Conservation (phyloP, 1,140 invertebrate genomes). For the Mya arenaria region DNA sequence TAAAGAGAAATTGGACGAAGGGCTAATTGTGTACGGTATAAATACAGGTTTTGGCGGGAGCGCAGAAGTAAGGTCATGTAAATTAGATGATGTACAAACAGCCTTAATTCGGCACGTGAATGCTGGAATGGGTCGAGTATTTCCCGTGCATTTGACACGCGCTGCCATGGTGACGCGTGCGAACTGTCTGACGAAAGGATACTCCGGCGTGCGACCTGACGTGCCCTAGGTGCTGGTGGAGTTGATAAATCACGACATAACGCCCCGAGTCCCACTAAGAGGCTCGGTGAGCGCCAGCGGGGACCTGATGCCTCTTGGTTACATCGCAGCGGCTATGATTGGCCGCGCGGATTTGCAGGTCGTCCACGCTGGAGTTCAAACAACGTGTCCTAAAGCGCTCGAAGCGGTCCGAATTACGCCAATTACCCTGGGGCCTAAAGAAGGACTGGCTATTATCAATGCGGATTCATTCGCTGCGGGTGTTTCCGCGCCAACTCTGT, state of each 20-base stretch:
- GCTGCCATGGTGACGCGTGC: constrained; percentile 31
- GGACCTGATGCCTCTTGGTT: constrained; percentile 33
- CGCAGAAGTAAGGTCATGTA: constrained; percentile 21
- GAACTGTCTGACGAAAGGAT: constrained; percentile 23
- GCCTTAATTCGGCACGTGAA: constrained; percentile 32
- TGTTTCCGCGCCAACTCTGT: too few relatives aligned
- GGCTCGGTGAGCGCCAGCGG: constrained; percentile 36
- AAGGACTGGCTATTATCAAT: constrained; percentile 32
- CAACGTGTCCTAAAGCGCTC: constrained; percentile 10
- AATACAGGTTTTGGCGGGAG: constrained; percentile 38
- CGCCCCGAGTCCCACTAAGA: constrained; percentile 19
- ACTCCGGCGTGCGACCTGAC: constrained; percentile 10
- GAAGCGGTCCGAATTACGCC: background rate
- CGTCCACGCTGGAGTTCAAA: background rate
- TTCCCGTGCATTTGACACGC: background rate
- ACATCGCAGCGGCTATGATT: constrained; percentile 32
- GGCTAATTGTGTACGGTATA: constrained; percentile 39
- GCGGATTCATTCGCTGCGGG: constrained; percentile 29
- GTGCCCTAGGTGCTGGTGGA: background rate
- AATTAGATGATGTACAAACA: constrained; percentile 6
- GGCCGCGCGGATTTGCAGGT: constrained; percentile 25
- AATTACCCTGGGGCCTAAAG: constrained; percentile 8
- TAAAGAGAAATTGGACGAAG: constrained; percentile 16
- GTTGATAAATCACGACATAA: constrained; percentile 22
- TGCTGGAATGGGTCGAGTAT: constrained; percentile 18